Base-by-base conservation (phyloP, 2,113 vertebrate species). In the Hoplias malabaricus region DNA sequence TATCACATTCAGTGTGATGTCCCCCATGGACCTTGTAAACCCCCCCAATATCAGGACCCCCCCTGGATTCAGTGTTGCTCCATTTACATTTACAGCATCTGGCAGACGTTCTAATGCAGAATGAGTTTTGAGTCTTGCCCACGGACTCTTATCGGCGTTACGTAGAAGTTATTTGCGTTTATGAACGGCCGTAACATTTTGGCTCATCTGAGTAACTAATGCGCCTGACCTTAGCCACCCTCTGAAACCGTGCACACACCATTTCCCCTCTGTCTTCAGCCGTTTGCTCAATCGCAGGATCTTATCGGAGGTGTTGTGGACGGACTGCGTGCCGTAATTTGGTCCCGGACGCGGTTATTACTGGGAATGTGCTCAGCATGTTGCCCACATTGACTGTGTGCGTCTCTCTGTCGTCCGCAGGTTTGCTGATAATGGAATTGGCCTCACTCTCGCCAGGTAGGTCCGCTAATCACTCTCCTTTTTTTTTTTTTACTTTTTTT, bases 391-490 rank as follows among this genome's bases (percentile, higher is more conserved):
- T 84, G 69, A 84, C 72, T 50, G n/a, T 16, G 34, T 69, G 25
- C 53, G 46, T 88, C 27, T 84, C 27, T 84, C 80, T 85, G 29
- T 86, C 75, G 53, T 56, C 46, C 75, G 34, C 86, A 99, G 98
- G 88, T 99, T 99, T 90, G 95, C 98, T 72, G 98, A 99, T 92
- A 99, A 99, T 0, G 97, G 96, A 74, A 96, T 99, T 10, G 96
- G 98, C 33, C 93, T 99, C 78, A 99, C 98, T 21, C 87, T 99
- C 73, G 98, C 98, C 0, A 99, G 98, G 97, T 99, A 85, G 89
- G 91, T 34, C 11, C 14, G 31, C 76, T 80, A 75, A 73, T 73
- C 31, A 61, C 66, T 40, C 23, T 10, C 46, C 56, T 66, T 81
- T 62, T 75, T 82, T 71, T n/a, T n/a, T n/a, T n/a, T n/a, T n/a